Evolutionary conservation across 2,113 vertebrate species (phyloP), one percentile per base, ranked within the genome.

Genomic region (Campylorhamphus procurvoides): DNA sequence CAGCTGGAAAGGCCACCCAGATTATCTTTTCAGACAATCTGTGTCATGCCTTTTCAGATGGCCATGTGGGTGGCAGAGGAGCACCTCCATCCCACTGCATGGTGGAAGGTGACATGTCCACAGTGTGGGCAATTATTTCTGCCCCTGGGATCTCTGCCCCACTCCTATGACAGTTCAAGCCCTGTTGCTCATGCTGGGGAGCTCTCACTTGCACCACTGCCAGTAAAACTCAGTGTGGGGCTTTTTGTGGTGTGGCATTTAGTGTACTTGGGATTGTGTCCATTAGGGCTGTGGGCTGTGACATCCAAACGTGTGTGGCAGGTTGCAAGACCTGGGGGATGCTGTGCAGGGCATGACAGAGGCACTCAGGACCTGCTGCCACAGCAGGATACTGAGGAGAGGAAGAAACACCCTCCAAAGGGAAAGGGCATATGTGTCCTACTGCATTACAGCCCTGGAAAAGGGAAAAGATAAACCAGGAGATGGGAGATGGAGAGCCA

Each of bases 281-380:
- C 7, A 0, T 42, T 14, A 33, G 47, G 60, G 63, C 53, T 56
- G 20, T 1, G 33, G 55, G 66, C 33, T 59, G 27, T 7, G 62
- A 35, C 27, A 20, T 23, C 47, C 42, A 31, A 16, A 58, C 28
- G 49, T 0, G 1, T 0, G 0, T 7, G 39, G 63, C 52, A 1
- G 6, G 42, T 79, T 37, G 46, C 28, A 18, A 4, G 58, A 23
- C 25, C 68, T 17, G 47, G 4, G 25, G 10, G 20, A 63, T 0
- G 0, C 23, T 3, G 2, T 17, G 27, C 0, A 10, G 73, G 67
- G 49, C 1, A 1, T 2, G 28, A 22, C 0, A 53, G 44, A 11
- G 46, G n/a, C 27, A 33, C 35, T 19, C 0, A 0, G 63, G 63
- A 23, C 23, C 69, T 52, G 44, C 17, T 25, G 29, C 37, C 4